Evolutionary conservation across 2,888 invertebrate genomes (phyloP).

Genomic region (Bimastos eiseni): DNA sequence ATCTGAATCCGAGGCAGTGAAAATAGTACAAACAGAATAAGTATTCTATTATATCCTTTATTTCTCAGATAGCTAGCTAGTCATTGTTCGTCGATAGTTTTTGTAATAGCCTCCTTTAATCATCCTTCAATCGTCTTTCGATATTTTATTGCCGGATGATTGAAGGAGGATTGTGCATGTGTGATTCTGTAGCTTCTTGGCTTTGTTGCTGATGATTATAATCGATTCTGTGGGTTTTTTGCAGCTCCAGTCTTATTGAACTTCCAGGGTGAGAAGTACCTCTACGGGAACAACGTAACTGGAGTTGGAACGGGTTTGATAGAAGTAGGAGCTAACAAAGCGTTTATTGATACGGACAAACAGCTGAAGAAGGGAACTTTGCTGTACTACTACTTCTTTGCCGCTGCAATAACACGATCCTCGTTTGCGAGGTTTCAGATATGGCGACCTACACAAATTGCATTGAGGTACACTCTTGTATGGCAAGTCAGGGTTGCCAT

Average conservation of each 20-base stretch:
- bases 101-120: no score
- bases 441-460: neutral
- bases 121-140: no score
- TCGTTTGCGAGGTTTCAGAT: neutral
- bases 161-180: neutral
- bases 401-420: neutral
- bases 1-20: no score
- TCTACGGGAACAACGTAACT: conserved; percentile 14
- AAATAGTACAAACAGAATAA: no score
- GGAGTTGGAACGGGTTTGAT: neutral
- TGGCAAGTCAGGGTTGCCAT: neutral
- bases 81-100: no score
- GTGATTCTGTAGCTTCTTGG: neutral
- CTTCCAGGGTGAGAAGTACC: conserved; percentile 17
- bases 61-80: no score
- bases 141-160: no score
- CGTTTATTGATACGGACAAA: neutral
- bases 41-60: no score
- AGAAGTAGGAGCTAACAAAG: neutral
- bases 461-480: neutral
- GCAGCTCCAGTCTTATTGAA: neutral
- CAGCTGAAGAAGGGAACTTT: conserved; percentile 19
- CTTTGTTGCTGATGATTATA: no score
- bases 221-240: neutral
- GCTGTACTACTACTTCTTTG: neutral